These are phyloP conservation scores for Labeo rohita DNA, from an alignment of 2,113 vertebrate genomes.

Conservation along the genomic window DNA sequence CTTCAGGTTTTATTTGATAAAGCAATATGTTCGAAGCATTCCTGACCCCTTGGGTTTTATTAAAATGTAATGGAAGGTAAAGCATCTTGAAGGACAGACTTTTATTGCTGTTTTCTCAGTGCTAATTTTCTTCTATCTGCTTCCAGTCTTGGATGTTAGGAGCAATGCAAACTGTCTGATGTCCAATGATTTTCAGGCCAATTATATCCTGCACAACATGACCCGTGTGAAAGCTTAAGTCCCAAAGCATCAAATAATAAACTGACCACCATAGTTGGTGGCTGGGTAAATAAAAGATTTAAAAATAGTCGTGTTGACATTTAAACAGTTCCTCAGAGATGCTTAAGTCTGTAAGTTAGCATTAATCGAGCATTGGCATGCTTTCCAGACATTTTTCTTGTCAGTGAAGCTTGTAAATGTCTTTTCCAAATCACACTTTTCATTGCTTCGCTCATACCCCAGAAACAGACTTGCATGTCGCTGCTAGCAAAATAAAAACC, in stretches of 20 bases:
- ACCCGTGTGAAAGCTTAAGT: background rate
- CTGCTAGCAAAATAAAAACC: background rate
- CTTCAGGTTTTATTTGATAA: background rate
- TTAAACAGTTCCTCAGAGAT: background rate
- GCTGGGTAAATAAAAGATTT: background rate
- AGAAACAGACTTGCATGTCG: background rate
- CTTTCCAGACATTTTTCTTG: slow-evolving; percentile 11
- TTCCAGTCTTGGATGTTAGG: background rate
- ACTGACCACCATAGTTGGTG: slow-evolving; percentile 12
- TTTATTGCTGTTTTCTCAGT: background rate
- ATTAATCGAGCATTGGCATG: slow-evolving; percentile 10
- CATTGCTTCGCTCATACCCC: background rate
- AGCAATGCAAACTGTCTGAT: background rate
- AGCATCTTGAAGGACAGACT: background rate
- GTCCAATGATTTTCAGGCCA: background rate
- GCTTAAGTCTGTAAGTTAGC: slow-evolving; percentile 30
- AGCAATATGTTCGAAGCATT: background rate
- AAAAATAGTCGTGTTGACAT: slow-evolving; percentile 11
- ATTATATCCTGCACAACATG: background rate
- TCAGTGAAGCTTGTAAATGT: slow-evolving; percentile 9
- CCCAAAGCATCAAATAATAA: slow-evolving; percentile 10
- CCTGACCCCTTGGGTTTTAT: background rate
- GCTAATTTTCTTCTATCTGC: background rate
- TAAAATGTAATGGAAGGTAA: background rate
- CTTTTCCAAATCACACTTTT: slow-evolving; percentile 28